phyloP scores from a whole-genome alignment of 2,797 vertebrate species.

The Xyrichtys novacula region DNA sequence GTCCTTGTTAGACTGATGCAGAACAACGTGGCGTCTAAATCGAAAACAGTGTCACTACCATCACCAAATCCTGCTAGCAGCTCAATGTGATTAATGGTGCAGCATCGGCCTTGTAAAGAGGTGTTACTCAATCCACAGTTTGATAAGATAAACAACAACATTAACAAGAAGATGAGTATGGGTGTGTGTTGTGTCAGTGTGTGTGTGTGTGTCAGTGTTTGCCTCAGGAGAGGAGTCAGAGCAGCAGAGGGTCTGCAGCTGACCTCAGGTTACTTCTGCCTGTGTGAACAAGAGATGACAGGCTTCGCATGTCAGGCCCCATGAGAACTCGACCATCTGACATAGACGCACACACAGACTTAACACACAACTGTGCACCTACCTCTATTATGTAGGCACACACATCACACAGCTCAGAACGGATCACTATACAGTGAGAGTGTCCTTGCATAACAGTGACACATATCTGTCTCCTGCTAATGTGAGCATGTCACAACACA shows the following conservation, averaged over 20 bases:
- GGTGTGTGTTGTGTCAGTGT: neutral
- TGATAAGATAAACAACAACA: conserved; percentile 42
- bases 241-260: conserved; percentile 20
- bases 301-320: conserved; percentile 39
- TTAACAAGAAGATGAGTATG: neutral
- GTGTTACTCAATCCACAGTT: conserved; percentile 33
- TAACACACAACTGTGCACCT: neutral
- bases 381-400: neutral
- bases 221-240: conserved; percentile 37
- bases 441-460: conserved; percentile 22
- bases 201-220: conserved; percentile 32
- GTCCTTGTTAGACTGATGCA: conserved; percentile 51
- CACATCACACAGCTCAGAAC: conserved; percentile 15
- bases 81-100: conserved; percentile 46
- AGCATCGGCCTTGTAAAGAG: conserved; percentile 13
- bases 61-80: conserved; percentile 45
- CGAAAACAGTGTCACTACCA: conserved; percentile 38
- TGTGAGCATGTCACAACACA: conserved; percentile 33
- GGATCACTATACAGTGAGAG: neutral
- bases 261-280: conserved; percentile 49
- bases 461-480: conserved; percentile 50
- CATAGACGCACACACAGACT: conserved; percentile 7
- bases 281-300: conserved; percentile 57
- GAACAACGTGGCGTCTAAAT: conserved; percentile 18
- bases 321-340: conserved; percentile 44